Evolutionary conservation across 2,797 vertebrate genomes (phyloP), one percentile per base, ranked within the genome.

Genomic region (Hypotaenidia okinawae): DNA sequence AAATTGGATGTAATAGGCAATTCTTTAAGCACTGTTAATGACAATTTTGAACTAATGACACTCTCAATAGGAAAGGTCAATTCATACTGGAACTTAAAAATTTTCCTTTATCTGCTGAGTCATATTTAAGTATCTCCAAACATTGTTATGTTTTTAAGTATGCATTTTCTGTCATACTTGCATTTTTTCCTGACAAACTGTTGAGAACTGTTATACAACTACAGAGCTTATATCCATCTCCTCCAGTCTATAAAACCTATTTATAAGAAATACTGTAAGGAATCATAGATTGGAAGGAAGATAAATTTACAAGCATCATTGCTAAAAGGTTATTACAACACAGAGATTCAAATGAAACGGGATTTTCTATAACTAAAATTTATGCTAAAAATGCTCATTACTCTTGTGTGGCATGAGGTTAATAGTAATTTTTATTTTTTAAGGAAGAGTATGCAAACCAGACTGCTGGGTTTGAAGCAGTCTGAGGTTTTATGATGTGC

Each of bases 371-470:
- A 91, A 97, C 82, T 91, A 45, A 87, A 70, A 51, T 94, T 76
- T 85, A 87, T 95, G 67, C 5, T 91, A 62, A 73, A 95, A 82
- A 45, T 87, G 10, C 19, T 94, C 22, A 59, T 95, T 94, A 59
- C n/a, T 93, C 28, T 89, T 78, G n/a, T 2, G 1, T 41, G 19
- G 69, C 10, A 30, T 43, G 59, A 81, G 43, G 49, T 89, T 57
- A 92, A 76, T 62, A 73, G 47, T 23, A 11, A 7, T 66, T 82
- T 76, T 81, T 27, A 67, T 54, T 94, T 73, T 69, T 39, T 45
- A 66, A 52, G 63, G 69, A 68, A 68, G 41, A 1, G 23, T 94
- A 83, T 61, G 22, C 51, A 96, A 93, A 69, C 81, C 24, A 87
- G n/a, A 55, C 52, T 78, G 13, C 54, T 61, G 62, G 45, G 5